Evolutionary conservation across 2,113 vertebrate genomes (phyloP), one percentile per base, ranked within the genome.

Genomic region (Melanerpes aurifrons): DNA sequence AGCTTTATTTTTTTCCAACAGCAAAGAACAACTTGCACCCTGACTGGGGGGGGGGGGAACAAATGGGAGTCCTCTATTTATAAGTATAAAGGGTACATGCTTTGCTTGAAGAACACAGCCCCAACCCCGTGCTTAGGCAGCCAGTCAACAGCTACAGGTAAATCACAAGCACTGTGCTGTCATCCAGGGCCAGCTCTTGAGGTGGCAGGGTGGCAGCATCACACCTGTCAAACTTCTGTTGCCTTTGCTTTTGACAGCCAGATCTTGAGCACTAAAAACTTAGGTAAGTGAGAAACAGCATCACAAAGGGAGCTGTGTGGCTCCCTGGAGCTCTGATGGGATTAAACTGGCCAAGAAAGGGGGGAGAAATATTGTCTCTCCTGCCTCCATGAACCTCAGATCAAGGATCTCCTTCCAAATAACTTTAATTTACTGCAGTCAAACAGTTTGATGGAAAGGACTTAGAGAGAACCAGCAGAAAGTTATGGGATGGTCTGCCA

Each of bases 1-100:
- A 86, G 35, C 86, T 94, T 87, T 77, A 66, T 93, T 90, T 40
- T 40, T 40, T 93, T 91, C 80, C 85, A 94, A 59, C 21, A 83
- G 48, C 70, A 86, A 58, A 75, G 82, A 86, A 91, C 82, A 93
- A 93, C 81, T 53, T 73, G 29, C n/a, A 53, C 62, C 90, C 32
- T 90, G 91, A 75, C 96, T 87, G 74, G 86, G 37, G 37, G 10
- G 37, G 40, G 40, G 40, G 8, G 37, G 15, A 43, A 43, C 13
- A 43, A 76, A 95, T 10, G 12, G 19, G 68, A 89, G 47, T 68
- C 47, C 40, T 69, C 54, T 90, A 9, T 83, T 81, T 84, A 76
- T 69, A 62, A 88, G 67, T n/a, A 58, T 47, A 35, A 83, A 76
- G 63, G n/a, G 35, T 57, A 32, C 24, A 31, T 1, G 3, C 9